Percentiles rank a stretch among this genome's conserved stretches.
Conservation (phyloP, 2,888 invertebrate genomes). For the Phortica okadai region DNA sequence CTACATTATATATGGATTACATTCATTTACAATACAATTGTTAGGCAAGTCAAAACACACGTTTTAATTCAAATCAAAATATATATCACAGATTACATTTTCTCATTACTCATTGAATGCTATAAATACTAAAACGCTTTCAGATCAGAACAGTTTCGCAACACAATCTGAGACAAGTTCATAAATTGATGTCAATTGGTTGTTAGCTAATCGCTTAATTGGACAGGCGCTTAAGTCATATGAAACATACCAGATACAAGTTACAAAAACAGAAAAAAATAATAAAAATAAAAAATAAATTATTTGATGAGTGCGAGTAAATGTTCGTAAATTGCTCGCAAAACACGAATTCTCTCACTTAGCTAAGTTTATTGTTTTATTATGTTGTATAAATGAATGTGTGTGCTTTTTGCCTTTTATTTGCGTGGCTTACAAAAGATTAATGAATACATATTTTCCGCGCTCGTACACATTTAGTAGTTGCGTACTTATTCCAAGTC, state of each 20-base stretch:
- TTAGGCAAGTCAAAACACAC: constrained; percentile 13
- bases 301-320: constrained; percentile 31
- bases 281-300: neutral
- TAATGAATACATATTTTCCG: constrained; percentile 33
- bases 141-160: constrained; percentile 11
- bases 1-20: constrained; percentile 10
- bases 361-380: constrained; percentile 22
- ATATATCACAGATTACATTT: constrained; percentile 46
- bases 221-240: constrained; percentile 13
- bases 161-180: constrained; percentile 10
- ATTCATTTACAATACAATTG: constrained; percentile 16
- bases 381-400: constrained; percentile 2
- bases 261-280: neutral
- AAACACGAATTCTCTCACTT: constrained; percentile 32
- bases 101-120: constrained; percentile 28
- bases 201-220: constrained; percentile 33
- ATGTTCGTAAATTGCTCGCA: constrained; percentile 15
- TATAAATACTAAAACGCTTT: neutral
- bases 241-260: neutral
- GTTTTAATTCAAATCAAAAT: constrained; percentile 30
- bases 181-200: constrained; percentile 20
- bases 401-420: neutral
- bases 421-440: constrained; percentile 29
- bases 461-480: constrained; percentile 23
- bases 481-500: constrained; percentile 52